A percentile compares a stretch with the other conserved stretches of the same genome.
phyloP scores from a whole-genome alignment of 2,888 invertebrate genomes.

The Nymphalis c-album region DNA sequence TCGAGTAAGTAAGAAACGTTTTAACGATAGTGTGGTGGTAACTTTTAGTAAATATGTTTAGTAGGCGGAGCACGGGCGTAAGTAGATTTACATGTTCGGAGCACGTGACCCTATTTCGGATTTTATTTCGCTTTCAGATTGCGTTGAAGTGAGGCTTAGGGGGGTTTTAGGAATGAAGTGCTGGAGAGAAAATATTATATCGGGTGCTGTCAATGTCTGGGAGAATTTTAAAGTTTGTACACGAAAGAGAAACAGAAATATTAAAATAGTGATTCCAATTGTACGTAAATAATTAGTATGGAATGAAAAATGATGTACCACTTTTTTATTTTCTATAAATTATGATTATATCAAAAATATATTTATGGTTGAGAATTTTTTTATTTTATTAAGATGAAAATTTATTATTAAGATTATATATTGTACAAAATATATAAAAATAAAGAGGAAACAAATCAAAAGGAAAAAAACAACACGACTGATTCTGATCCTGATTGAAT shows the following conservation, averaged over 20 bases:
- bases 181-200: conserved; percentile 10
- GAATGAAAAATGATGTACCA: too few relatives aligned
- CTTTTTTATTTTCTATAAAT: too few relatives aligned
- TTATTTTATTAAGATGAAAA: too few relatives aligned
- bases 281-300: too few relatives aligned
- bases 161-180: conserved; percentile 23
- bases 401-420: too few relatives aligned
- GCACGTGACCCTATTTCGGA: conserved; percentile 75
- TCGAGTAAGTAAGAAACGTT: conserved; percentile 37
- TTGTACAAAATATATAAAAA: too few relatives aligned
- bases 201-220: neutral
- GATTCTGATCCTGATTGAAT: too few relatives aligned
- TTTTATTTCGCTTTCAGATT: conserved; percentile 56
- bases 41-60: conserved; percentile 53
- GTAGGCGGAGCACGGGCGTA: conserved; percentile 63
- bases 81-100: conserved; percentile 76
- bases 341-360: too few relatives aligned
- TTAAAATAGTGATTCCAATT: too few relatives aligned
- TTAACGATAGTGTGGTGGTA: conserved; percentile 43
- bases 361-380: too few relatives aligned
- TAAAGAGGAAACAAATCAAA: too few relatives aligned
- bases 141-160: conserved; percentile 31
- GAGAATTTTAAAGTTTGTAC: neutral
- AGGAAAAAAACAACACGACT: too few relatives aligned
- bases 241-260: neutral